Evolutionary conservation across 2,113 vertebrate genomes (phyloP), one percentile per base, ranked within the genome.

Genomic region (Microcebus murinus): DNA sequence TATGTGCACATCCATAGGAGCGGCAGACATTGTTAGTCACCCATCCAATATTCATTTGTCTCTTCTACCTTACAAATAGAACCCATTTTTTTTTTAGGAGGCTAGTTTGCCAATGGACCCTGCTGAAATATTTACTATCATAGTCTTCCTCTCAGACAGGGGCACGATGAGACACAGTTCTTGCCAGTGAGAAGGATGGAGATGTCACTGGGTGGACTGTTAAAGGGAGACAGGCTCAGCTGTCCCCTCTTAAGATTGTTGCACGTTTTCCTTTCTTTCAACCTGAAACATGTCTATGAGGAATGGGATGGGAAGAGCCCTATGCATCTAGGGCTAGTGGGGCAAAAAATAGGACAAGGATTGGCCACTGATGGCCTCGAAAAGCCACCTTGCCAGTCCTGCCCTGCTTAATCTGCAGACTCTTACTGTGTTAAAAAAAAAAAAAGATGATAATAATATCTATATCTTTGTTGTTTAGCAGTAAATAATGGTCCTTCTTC

Each of bases 31-130:
- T 55, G 59, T 76, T 68, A 93, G 85, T 73, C 82, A 94, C 31
- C 86, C 81, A 88, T 85, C 52, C 81, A 88, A 61, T 71, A 76
- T 76, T 85, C 68, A 65, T 93, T 91, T 94, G 91, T 73, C 67
- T 94, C 34, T 80, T 17, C 31, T 55, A 67, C 17, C 21, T 95
- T 90, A 74, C 21, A 91, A 94, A 82, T 71, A 93, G 42, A 86
- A 65, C 12, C 21, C 45, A 15, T 70, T 70, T 70, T 70, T 85
- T 23, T 87, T 31, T 90, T 67, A 29, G 23, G 20, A 36, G 71
- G 8, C 14, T 0, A 2, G 1, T 23, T 73, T 83, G 25, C 61
- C 45, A 76, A 21, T 76, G 8, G 50, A 9, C 42, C 6, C 31
- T 88, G 14, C 71, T 76, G 92, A 71, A 87, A 90, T 90, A 76